Conservation (phyloP, 2,113 vertebrate genomes). For the Lepus timidus region DNA sequence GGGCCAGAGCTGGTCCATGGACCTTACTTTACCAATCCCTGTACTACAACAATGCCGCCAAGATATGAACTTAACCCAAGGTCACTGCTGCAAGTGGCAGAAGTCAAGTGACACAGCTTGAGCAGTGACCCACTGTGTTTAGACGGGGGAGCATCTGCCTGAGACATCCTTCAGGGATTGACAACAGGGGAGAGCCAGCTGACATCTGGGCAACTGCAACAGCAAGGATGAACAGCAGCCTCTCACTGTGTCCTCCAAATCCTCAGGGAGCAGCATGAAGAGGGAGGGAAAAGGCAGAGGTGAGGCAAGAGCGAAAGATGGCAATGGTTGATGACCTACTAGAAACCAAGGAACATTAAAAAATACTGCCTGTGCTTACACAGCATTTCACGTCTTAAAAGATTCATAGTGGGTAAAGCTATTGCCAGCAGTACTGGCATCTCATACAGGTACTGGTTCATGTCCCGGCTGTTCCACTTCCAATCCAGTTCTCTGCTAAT, state of each 20-base stretch:
- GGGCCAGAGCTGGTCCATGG: background rate
- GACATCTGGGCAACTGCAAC: background rate
- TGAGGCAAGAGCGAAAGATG: background rate
- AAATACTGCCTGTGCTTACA: background rate
- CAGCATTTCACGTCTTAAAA: background rate
- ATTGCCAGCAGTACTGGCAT: no score
- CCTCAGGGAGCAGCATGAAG: background rate
- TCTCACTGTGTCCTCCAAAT: background rate
- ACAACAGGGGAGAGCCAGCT: background rate
- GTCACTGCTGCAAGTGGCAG: background rate
- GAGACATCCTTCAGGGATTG: background rate
- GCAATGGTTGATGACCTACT: background rate
- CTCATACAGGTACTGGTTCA: no score
- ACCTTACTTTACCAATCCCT: background rate
- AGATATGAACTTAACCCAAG: background rate
- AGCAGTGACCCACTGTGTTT: background rate
- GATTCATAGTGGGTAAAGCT: no score
- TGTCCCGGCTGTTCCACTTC: no score
- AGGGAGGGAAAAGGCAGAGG: background rate
- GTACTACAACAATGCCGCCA: background rate
- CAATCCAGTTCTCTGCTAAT: no score
- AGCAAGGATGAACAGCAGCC: background rate
- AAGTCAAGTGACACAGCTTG: background rate
- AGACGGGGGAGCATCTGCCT: no score
- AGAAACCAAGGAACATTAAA: background rate